These are phyloP conservation scores for Poeciliopsis occidentalis DNA, from an alignment of 2,113 vertebrate species.

Conservation along the genomic window DNA sequence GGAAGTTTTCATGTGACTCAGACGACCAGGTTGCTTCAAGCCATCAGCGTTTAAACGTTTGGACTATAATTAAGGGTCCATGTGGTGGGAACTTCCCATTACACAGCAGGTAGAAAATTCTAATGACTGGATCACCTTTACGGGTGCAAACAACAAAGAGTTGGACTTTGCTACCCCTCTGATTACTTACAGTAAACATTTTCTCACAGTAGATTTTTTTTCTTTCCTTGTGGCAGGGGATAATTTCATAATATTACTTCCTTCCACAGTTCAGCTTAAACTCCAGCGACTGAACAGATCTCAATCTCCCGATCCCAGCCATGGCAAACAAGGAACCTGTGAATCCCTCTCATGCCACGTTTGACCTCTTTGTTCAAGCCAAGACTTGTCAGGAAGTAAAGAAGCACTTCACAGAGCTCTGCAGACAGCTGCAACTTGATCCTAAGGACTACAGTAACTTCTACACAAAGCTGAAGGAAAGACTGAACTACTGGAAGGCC, in stretches of 20 bases:
- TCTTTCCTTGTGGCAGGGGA: conserved; percentile 11
- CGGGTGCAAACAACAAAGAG: conserved; percentile 9
- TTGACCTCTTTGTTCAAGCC: conserved; percentile 86
- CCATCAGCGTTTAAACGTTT: not conserved
- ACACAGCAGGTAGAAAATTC: conserved; percentile 10
- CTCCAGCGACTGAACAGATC: not conserved
- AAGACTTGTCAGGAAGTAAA: conserved; percentile 85
- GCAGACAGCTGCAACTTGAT: conserved; percentile 80
- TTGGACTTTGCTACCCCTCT: conserved; percentile 19
- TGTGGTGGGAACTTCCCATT: not conserved
- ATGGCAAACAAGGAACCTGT: conserved; percentile 70
- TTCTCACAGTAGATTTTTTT: not conserved
- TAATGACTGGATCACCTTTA: not conserved
- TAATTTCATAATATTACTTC: conserved; percentile 20
- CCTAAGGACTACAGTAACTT: conserved; percentile 79
- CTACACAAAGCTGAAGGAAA: conserved; percentile 85
- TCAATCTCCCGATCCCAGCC: conserved; percentile 8
- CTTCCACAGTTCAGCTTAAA: conserved; percentile 34
- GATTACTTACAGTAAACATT: conserved; percentile 25
- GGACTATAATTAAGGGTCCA: conserved; percentile 40
- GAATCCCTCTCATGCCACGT: conserved; percentile 82
- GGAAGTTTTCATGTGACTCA: conserved; percentile 58
- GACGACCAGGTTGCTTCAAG: conserved; percentile 4
- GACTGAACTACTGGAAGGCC: conserved; percentile 94
- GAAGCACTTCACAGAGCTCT: conserved; percentile 83